These are phyloP conservation scores for Drepanosiphum platanoidis DNA, from an alignment of 2,888 invertebrate species.

Conservation along the genomic window DNA sequence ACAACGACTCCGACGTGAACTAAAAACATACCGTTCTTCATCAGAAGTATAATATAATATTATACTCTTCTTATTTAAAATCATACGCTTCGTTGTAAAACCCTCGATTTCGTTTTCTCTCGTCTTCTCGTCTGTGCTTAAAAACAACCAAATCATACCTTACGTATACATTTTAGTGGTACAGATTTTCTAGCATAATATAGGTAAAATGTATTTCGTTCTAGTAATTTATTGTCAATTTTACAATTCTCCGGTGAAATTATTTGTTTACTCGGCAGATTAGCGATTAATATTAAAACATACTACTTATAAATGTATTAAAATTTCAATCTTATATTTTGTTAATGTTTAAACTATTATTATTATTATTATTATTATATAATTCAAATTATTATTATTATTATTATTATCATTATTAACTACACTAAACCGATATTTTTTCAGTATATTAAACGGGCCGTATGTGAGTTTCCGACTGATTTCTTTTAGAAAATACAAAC, in stretches of 20 bases:
- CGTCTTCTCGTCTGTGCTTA: not conserved
- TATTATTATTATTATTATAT: constrained; percentile 1
- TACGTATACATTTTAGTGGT: constrained; percentile 1
- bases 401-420: not conserved
- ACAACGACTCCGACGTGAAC: constrained; percentile 54
- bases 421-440: not conserved
- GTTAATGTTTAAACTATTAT: not conserved
- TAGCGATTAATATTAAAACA: not conserved
- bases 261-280: not conserved
- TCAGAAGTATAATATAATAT: constrained; percentile 21
- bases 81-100: constrained; percentile 14
- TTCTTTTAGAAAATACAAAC: not conserved
- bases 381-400: not conserved
- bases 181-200: not conserved
- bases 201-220: constrained; percentile 1
- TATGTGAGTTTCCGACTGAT: constrained; percentile 16
- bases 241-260: not conserved
- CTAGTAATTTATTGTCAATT: not conserved
- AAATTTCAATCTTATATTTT: not conserved
- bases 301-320: not conserved
- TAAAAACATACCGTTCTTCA: constrained; percentile 17
- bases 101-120: constrained; percentile 1
- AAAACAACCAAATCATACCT: not conserved
- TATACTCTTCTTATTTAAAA: constrained; percentile 42
- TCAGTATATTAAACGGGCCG: not conserved